Evolutionary conservation across 2,113 vertebrate species (phyloP), one percentile per base, ranked within the genome.

Genomic region (Campylomormyrus tamandua): DNA sequence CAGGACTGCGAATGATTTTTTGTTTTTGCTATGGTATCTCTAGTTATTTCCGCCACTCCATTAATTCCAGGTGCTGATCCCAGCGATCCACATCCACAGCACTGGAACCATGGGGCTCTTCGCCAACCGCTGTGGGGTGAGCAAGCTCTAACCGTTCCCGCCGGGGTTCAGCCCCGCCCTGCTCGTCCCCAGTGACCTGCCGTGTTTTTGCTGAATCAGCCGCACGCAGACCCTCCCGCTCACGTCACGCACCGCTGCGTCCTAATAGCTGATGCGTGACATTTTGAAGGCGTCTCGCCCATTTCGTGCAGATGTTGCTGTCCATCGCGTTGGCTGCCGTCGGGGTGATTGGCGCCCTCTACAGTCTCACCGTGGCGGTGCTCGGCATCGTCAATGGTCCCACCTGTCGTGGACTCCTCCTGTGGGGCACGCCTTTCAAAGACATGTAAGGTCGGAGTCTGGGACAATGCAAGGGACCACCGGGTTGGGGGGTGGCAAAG

Each of bases 101-200:
- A 95, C 96, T 7, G 96, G 96, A 0, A 90, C 90, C 19, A 1
- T 91, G 11, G 95, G 96, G 0, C 96, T 95, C 93, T 96, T 95
- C 91, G 95, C 92, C 56, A 97, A 97, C 58, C 95, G 96, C 89
- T 96, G 96, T 89, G 96, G 96, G 95, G 97, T 97, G 91, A 96
- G 96, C 19, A 5, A 10, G 6, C 24, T 53, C 15, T 83, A 13
- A 21, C 3, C 4, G 45, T 35, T 5, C 17, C 45, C 6, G 24
- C 42, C 11, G 27, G 42, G 19, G 13, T 13, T 19, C 10, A 0
- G 8, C 7, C 45, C 84, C 42, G 17, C 49, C 70, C 74, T 52
- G 7, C 58, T 50, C 48, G 24, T 58, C n/a, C 35, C 42, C 35
- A 5, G 62, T 19, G 6, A 31, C 52, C 49, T 35, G n/a, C 7